Percentiles rank a stretch among this genome's conserved stretches.
These are phyloP conservation scores for Myotis findleyi DNA, from an alignment of 2,797 vertebrate species.

Conservation along the genomic window DNA sequence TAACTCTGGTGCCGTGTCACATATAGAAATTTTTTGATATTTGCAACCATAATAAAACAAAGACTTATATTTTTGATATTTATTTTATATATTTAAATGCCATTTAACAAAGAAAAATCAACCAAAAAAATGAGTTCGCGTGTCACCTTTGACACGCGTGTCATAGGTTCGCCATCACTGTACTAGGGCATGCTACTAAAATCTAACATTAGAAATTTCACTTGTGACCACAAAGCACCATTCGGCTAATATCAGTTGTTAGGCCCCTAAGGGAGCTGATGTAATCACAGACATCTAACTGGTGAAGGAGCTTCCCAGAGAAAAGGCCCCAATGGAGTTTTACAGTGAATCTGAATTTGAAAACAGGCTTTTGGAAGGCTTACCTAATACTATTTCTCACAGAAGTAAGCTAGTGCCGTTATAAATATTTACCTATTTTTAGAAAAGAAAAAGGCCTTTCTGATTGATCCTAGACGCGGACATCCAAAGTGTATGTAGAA, in stretches of 20 bases:
- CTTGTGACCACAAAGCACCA: background rate
- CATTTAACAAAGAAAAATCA: no score
- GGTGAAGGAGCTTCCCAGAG: background rate
- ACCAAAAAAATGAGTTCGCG: no score
- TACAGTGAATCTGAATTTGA: background rate
- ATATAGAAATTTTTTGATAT: no score
- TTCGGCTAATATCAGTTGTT: background rate
- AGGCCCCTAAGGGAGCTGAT: background rate
- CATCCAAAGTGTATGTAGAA: background rate
- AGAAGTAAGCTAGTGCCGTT: background rate
- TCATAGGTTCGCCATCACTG: no score
- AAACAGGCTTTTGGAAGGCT: background rate
- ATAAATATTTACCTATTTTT: slow-evolving; percentile 12
- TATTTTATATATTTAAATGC: no score
- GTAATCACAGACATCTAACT: background rate
- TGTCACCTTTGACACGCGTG: no score
- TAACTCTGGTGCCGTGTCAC: no score
- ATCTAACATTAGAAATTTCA: background rate
- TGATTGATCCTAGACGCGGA: background rate
- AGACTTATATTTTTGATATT: no score
- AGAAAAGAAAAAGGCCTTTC: slow-evolving; percentile 14
- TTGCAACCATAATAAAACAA: no score
- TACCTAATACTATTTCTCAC: background rate
- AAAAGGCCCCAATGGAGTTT: background rate
- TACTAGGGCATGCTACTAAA: background rate